phyloP scores from a whole-genome alignment of 2,888 invertebrate species.

The Torymus auratus region DNA sequence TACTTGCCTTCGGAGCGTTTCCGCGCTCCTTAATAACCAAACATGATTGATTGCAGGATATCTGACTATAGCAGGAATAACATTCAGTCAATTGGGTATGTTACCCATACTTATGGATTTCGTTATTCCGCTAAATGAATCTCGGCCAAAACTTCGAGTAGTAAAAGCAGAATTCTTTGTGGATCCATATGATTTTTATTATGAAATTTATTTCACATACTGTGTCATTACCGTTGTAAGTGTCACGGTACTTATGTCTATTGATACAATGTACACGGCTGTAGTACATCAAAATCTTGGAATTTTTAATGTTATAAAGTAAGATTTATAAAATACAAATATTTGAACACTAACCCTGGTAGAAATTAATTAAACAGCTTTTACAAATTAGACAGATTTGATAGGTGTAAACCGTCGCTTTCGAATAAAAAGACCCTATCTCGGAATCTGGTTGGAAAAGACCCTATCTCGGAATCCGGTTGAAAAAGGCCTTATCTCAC shows the following conservation, averaged over 20 bases:
- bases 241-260: not conserved
- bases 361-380: no score
- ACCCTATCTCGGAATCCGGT: no score
- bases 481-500: no score
- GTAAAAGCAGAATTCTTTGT: slow-evolving; percentile 9
- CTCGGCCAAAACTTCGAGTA: slow-evolving; percentile 1
- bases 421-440: no score
- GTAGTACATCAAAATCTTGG: slow-evolving; percentile 21
- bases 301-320: slow-evolving; percentile 4
- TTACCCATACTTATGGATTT: slow-evolving; percentile 1
- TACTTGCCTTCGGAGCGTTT: no score
- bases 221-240: not conserved
- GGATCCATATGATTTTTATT: slow-evolving; percentile 9
- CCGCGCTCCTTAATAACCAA: no score
- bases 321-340: not conserved
- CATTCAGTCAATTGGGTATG: slow-evolving; percentile 6
- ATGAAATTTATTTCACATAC: not conserved
- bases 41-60: no score
- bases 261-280: slow-evolving; percentile 7
- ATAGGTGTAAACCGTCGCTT: no score
- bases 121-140: slow-evolving; percentile 7
- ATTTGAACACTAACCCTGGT: no score
- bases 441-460: no score
- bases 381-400: no score
- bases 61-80: no score